Evolutionary conservation across 2,797 vertebrate genomes (phyloP).

Genomic region (Phylloscopus collybita): DNA sequence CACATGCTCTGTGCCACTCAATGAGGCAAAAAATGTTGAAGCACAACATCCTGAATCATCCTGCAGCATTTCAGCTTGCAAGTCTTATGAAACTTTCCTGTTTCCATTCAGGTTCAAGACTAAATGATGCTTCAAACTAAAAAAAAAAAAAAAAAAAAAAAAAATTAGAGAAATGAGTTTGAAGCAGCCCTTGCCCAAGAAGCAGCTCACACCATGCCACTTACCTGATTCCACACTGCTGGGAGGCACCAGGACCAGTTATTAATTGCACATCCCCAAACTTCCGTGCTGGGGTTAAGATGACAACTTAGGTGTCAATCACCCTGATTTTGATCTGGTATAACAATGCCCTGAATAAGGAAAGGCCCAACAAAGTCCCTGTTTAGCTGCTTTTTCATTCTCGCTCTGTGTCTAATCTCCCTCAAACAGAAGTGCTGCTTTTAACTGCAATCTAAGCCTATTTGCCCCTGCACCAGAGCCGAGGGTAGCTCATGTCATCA

Average conservation of each 20-base stretch:
- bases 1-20: accelerated
- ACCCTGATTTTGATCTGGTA: constrained; percentile 43
- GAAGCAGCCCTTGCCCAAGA: neutral
- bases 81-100: neutral
- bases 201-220: neutral
- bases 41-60: neutral
- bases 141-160: neutral
- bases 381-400: constrained; percentile 29
- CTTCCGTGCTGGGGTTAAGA: constrained; percentile 23
- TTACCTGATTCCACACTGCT: neutral
- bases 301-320: constrained; percentile 22
- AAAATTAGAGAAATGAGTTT: neutral
- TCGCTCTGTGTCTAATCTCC: constrained; percentile 24
- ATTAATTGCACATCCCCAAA: constrained; percentile 19
- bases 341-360: neutral
- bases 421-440: constrained; percentile 43
- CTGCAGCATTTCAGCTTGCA: neutral
- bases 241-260: neutral
- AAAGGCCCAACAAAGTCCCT: neutral
- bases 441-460: constrained; percentile 20
- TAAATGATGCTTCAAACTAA: neutral
- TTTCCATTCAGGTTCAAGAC: neutral
- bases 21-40: neutral
- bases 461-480: neutral
- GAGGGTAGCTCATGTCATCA: constrained; percentile 43